These are phyloP conservation scores for Hylaeus volcanicus DNA, from an alignment of 1,140 invertebrate genomes.

Conservation along the genomic window DNA sequence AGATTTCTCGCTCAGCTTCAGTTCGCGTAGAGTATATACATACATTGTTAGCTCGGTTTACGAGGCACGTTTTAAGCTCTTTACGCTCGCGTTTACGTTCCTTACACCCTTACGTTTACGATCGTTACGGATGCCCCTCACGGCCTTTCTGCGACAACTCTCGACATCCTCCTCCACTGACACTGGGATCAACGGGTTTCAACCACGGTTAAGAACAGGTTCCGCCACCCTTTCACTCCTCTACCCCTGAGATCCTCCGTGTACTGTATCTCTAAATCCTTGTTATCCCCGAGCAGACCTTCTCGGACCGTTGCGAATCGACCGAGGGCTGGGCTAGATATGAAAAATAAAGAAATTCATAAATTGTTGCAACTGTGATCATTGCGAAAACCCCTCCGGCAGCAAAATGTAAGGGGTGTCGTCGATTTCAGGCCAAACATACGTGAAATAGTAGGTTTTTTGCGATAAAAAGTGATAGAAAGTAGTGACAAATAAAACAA, in stretches of 20 bases:
- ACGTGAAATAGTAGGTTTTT: no score
- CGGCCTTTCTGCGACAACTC: constrained; percentile 57
- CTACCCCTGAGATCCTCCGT: background rate
- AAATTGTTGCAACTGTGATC: no score
- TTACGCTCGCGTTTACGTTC: constrained; percentile 65
- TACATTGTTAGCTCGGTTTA: constrained; percentile 67
- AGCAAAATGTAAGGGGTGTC: no score
- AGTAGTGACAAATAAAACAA: no score
- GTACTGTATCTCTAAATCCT: constrained; percentile 52
- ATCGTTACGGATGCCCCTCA: constrained; percentile 61
- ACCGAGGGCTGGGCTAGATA: no score
- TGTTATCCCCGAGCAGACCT: constrained; percentile 53
- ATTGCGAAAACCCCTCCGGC: no score
- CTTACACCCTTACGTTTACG: constrained; percentile 60
- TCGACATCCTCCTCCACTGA: constrained; percentile 51
- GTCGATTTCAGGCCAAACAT: no score
- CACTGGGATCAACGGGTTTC: constrained; percentile 57
- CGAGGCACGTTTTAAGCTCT: constrained; percentile 65
- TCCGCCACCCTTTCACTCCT: constrained; percentile 7
- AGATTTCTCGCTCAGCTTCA: constrained; percentile 30
- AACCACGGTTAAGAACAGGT: constrained; percentile 49
- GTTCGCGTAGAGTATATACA: constrained; percentile 23
- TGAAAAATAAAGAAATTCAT: no score
- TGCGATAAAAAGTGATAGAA: no score
- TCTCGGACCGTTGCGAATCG: constrained; percentile 21